Conservation (phyloP, 2,888 invertebrate genomes). For the Microplitis deprimator region DNA sequence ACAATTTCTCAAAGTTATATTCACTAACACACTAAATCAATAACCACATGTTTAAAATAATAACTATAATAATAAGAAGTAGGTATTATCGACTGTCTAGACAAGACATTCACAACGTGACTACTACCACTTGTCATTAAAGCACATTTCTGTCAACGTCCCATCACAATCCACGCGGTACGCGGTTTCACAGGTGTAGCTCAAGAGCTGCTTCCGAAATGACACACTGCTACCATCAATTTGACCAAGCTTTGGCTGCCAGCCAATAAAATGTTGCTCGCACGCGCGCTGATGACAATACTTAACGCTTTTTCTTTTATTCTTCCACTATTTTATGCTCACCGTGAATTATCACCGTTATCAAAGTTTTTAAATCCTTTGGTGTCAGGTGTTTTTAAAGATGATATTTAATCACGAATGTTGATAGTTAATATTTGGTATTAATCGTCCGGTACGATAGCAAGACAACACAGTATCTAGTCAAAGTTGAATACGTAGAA, state of each 20-base stretch:
- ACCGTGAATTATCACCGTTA: not conserved
- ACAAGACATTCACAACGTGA: not conserved
- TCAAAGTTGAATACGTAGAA: constrained; percentile 47
- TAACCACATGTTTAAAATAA: not conserved
- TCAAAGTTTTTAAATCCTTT: not conserved
- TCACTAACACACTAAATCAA: not conserved
- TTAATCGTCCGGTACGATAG: not conserved
- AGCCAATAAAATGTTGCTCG: constrained; percentile 46
- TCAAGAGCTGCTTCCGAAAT: constrained; percentile 14
- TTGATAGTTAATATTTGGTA: too few relatives aligned
- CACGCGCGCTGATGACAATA: constrained; percentile 11
- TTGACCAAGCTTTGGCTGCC: constrained; percentile 44
- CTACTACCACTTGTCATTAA: constrained; percentile 32
- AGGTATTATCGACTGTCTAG: not conserved
- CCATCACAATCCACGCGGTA: constrained; percentile 1
- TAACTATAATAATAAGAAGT: too few relatives aligned
- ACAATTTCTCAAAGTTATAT: not conserved
- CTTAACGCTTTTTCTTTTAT: constrained; percentile 24
- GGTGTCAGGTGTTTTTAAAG: not conserved
- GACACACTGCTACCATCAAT: constrained; percentile 37
- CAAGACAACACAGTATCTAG: constrained; percentile 27
- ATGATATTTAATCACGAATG: not conserved
- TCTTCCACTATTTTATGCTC: constrained; percentile 26
- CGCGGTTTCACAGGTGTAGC: not conserved
- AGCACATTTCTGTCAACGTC: constrained; percentile 18